Evolutionary conservation across 1,140 invertebrate genomes (phyloP).

Genomic region (Neuroterus valhalla): DNA sequence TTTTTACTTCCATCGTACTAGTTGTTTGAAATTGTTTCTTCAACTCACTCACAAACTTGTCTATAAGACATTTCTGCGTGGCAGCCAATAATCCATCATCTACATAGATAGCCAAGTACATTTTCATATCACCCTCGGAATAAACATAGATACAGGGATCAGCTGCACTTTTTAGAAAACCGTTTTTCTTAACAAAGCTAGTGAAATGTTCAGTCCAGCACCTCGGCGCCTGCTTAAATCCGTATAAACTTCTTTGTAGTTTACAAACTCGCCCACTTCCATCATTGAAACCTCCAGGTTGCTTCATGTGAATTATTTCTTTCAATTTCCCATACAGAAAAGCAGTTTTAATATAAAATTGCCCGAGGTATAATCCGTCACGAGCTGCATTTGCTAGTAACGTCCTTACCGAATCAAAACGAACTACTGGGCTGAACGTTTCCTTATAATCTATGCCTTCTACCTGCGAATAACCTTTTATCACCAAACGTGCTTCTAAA

Average conservation of each 20-base stretch:
- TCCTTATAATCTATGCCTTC: constrained; percentile 39
- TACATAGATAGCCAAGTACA: constrained; percentile 52
- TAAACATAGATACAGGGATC: constrained; percentile 56
- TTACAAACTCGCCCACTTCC: constrained; percentile 50
- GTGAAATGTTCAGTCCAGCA: constrained; percentile 64
- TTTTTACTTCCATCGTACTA: no score
- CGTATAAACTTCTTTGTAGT: constrained; percentile 69
- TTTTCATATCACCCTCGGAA: constrained; percentile 52
- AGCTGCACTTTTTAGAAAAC: constrained; percentile 47
- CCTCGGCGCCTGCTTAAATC: constrained; percentile 68
- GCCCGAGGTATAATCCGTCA: constrained; percentile 41
- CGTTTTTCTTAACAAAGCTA: constrained; percentile 39
- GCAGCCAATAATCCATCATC: constrained; percentile 53
- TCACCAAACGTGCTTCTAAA: constrained; percentile 38
- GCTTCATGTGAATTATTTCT: not conserved
- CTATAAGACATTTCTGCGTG: no score
- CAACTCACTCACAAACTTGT: no score
- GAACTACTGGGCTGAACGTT: constrained; percentile 52
- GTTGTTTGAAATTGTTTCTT: no score
- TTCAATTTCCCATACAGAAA: constrained; percentile 55
- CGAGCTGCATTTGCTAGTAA: constrained; percentile 39
- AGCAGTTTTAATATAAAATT: constrained; percentile 62
- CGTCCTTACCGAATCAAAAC: constrained; percentile 39
- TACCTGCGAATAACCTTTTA: constrained; percentile 37
- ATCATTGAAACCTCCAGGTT: constrained; percentile 39